A percentile compares a stretch with the other conserved stretches of the same genome.
Conservation (phyloP, 1,140 invertebrate species). For the Zaprionus vittiger region DNA sequence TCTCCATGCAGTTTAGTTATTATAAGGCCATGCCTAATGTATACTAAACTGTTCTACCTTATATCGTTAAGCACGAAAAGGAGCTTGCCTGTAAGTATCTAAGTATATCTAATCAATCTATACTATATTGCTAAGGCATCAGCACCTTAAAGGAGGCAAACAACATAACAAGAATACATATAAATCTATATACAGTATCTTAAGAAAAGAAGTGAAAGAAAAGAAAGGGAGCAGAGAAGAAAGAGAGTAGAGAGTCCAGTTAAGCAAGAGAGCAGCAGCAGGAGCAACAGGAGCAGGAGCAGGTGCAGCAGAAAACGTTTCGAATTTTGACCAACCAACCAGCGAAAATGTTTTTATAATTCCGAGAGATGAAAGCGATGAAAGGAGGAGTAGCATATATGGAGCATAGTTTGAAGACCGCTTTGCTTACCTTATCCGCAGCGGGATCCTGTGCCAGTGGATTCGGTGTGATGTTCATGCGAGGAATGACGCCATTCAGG, state of each 20-base stretch:
- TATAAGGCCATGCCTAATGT: no score
- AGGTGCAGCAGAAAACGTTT: conserved; percentile 26
- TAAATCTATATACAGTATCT: not conserved
- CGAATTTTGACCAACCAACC: conserved; percentile 81
- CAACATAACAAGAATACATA: not conserved
- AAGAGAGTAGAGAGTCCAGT: not conserved
- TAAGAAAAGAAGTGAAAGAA: not conserved
- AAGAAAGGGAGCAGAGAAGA: no score
- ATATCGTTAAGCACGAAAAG: no score
- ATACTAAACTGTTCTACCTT: no score
- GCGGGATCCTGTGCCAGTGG: conserved; percentile 86
- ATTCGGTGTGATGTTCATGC: conserved; percentile 90
- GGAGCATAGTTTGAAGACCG: conserved; percentile 27
- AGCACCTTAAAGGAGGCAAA: no score
- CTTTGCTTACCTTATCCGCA: conserved; percentile 77
- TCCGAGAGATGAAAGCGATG: conserved; percentile 33
- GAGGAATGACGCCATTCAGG: conserved; percentile 87
- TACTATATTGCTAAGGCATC: no score
- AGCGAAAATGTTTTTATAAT: conserved; percentile 65
- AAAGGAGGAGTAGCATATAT: conserved; percentile 30
- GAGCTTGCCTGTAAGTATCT: no score
- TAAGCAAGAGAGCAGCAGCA: not conserved
- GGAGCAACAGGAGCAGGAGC: not conserved
- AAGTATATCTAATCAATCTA: no score
- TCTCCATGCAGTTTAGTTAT: no score